Conservation (phyloP, 2,113 vertebrate species). For the Pangasianodon hypophthalmus region DNA sequence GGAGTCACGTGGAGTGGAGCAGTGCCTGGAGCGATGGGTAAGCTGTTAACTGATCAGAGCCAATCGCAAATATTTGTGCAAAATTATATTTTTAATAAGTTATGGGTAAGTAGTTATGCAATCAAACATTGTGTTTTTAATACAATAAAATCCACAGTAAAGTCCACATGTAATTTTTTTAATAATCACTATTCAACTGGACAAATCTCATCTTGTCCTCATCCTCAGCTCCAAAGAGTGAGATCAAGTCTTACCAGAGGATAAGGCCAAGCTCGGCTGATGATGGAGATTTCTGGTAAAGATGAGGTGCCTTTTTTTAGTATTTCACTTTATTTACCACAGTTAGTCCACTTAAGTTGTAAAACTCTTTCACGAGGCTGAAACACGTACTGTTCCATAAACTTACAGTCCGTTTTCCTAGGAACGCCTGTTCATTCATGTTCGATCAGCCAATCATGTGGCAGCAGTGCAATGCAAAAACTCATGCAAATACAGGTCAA, state of each 20-base stretch:
- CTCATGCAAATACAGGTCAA: too few species aligned
- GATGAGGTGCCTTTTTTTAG: neutral
- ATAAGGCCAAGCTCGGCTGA: constrained; percentile 72
- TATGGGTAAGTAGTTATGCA: too few species aligned
- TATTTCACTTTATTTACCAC: neutral
- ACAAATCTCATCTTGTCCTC: neutral
- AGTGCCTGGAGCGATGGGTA: constrained; percentile 68
- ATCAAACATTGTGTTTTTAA: too few species aligned
- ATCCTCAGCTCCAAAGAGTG: constrained; percentile 50
- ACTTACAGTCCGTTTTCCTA: neutral
- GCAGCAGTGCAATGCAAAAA: too few species aligned
- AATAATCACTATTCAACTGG: neutral
- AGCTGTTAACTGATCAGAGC: constrained; percentile 17
- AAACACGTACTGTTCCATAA: neutral
- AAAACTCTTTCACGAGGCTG: neutral
- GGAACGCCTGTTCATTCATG: too few species aligned
- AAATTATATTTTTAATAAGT: neutral
- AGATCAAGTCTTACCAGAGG: constrained; percentile 44
- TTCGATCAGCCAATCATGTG: too few species aligned
- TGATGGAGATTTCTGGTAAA: constrained; percentile 84
- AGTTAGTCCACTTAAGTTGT: neutral
- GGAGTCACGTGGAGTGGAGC: constrained; percentile 70
- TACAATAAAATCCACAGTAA: too few species aligned
- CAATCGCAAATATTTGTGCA: neutral
- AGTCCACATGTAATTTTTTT: too few species aligned